Evolutionary conservation across 2,888 invertebrate species (phyloP).

Genomic region (Tethea ocularis): DNA sequence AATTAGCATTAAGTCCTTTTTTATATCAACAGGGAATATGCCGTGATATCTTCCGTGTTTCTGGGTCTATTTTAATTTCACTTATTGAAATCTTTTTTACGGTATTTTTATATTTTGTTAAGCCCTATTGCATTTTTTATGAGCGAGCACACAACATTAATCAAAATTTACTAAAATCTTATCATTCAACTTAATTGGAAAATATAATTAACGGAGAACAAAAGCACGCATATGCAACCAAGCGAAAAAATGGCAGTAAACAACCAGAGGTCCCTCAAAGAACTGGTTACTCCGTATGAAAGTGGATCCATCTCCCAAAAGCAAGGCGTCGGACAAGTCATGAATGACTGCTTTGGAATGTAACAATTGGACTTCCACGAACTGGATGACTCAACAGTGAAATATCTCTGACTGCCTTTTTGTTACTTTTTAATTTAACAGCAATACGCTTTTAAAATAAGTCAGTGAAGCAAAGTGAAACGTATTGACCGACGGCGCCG

Average conservation of each 20-base stretch:
- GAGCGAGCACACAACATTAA: no score
- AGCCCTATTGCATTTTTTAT: no score
- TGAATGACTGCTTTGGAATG: not conserved
- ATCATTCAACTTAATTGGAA: no score
- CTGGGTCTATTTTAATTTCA: no score
- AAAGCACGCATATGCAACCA: not conserved
- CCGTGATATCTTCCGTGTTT: no score
- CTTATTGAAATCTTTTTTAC: no score
- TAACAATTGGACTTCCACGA: not conserved
- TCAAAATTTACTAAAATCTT: no score
- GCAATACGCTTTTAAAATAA: conserved; percentile 2
- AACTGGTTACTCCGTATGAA: not conserved
- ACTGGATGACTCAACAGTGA: conserved; percentile 8
- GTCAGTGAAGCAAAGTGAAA: conserved; percentile 4
- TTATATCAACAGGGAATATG: no score
- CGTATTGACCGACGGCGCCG: not conserved
- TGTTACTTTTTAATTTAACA: conserved; percentile 2
- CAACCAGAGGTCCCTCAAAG: not conserved
- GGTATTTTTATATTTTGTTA: no score
- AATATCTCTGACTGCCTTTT: conserved; percentile 2
- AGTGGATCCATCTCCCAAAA: not conserved
- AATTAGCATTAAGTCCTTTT: no score
- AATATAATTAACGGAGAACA: not conserved
- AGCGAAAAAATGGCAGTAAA: not conserved
- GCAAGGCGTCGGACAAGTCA: not conserved